Base-by-base conservation (phyloP, 2,113 vertebrate species). In the Eretmochelys imbricata region DNA sequence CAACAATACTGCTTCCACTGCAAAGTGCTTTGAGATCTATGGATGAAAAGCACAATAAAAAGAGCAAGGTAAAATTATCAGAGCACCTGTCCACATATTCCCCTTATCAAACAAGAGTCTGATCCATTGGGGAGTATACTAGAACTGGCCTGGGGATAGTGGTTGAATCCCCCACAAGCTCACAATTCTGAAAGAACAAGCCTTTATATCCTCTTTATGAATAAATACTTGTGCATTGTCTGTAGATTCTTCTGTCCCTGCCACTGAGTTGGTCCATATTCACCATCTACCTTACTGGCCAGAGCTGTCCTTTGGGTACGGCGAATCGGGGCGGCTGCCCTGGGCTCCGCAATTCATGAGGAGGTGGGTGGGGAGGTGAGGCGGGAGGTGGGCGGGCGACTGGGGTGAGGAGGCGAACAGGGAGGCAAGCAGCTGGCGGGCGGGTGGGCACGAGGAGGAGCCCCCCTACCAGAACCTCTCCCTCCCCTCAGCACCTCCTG, bases 11-110 rank as follows among this genome's bases (percentile, higher is more conserved):
- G 93, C 92, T 97, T 94, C 93, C 88, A 51, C 53, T 94, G 93
- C 86, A 93, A 96, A 96, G 86, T 50, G 93, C 85, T 97, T 91
- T 84, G 69, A 80, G 59, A 35, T 89, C 42, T n/a, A 22, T 87
- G 80, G 65, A 87, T 92, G 91, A 96, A 93, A 96, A 83, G 29
- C 90, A 20, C 65, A 90, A 42, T 65, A 35, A 65, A 65, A 65
- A 69, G 86, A 91, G 50, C 53, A 85, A 96, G 65, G 48, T 10
- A 90, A 94, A 95, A 94, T 88, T 94, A 62, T 79, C 92, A 96
- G 84, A 72, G 65, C 79, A 85, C 35, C 84, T 80, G 89, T 89
- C 50, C 90, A 75, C 85, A 89, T 50, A 91, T 78, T 87, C 54
- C 4, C 80, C 22, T 88, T 94, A 90, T 76, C 85, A 94, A 96